Evolutionary conservation across 2,888 invertebrate genomes (phyloP).

Genomic region (Acanthoscelides obtectus): DNA sequence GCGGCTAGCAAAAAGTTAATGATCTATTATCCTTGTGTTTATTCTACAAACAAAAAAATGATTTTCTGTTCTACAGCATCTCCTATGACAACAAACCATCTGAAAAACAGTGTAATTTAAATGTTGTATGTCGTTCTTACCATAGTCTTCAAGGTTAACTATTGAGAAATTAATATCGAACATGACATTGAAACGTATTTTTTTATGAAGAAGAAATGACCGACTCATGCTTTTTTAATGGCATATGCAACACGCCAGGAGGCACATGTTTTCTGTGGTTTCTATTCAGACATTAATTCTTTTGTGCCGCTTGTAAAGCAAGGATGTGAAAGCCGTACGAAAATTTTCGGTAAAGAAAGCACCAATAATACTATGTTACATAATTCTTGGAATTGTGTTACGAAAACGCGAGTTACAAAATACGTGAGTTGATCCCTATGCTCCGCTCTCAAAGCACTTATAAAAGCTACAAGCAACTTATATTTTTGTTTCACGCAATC

Average conservation of each 20-base stretch:
- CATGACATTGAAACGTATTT: constrained; percentile 35
- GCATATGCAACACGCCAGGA: background rate
- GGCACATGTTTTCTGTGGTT: background rate
- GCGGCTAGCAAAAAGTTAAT: background rate
- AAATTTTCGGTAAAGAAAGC: background rate
- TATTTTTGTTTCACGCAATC: too few species aligned
- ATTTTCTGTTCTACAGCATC: background rate
- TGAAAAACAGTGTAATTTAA: background rate
- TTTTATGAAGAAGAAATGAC: constrained; percentile 26
- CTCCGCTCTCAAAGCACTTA: too few species aligned
- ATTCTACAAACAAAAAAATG: background rate
- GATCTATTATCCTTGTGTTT: background rate
- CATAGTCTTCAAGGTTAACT: constrained; percentile 29
- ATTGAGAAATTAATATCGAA: constrained; percentile 37
- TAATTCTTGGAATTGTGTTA: background rate
- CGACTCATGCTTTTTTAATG: constrained; percentile 19
- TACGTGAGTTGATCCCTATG: too few species aligned
- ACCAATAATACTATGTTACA: background rate
- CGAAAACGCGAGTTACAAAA: too few species aligned
- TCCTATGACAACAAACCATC: background rate
- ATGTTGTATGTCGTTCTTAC: constrained; percentile 1
- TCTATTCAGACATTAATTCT: background rate
- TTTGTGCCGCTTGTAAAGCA: background rate
- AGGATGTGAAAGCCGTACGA: background rate
- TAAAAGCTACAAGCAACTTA: too few species aligned